These are phyloP conservation scores for Elysia crispata DNA, from an alignment of 2,888 invertebrate species.

Conservation along the genomic window DNA sequence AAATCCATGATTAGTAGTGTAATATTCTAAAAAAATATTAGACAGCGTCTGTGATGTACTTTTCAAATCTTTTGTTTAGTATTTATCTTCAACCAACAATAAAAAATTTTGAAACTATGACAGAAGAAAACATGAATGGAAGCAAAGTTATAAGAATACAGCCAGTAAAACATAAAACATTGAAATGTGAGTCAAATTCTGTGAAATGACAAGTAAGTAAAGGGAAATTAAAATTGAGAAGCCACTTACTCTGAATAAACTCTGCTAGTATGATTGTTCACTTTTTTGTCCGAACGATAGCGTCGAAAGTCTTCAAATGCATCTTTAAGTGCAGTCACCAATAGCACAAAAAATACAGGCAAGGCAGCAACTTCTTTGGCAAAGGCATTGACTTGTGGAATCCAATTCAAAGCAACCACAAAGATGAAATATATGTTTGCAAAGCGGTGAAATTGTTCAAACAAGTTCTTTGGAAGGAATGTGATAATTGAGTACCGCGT, in stretches of 20 bases:
- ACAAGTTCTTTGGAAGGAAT: slow-evolving; percentile 95
- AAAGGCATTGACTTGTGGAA: slow-evolving; percentile 90
- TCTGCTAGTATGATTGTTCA: slow-evolving; percentile 94
- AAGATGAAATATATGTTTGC: slow-evolving; percentile 98
- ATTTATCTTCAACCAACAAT: no score
- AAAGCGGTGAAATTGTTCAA: slow-evolving; percentile 98
- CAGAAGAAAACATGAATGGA: no score
- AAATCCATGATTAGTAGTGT: no score
- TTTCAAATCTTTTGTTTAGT: no score
- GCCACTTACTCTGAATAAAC: slow-evolving; percentile 90
- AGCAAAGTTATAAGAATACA: no score
- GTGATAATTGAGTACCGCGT: slow-evolving; percentile 91
- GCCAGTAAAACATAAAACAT: no score
- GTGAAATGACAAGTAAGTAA: no score
- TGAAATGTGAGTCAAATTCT: not conserved
- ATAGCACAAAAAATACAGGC: slow-evolving; percentile 94
- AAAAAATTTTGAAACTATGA: no score
- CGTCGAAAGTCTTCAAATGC: slow-evolving; percentile 94
- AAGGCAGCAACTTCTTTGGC: slow-evolving; percentile 97
- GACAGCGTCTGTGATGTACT: no score
- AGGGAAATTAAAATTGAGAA: no score
- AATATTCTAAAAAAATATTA: no score
- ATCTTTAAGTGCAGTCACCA: slow-evolving; percentile 96
- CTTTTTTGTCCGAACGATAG: slow-evolving; percentile 92
- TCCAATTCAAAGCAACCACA: slow-evolving; percentile 96